phyloP scores from a whole-genome alignment of 2,113 vertebrate species.

The Acrocephalus kingi region DNA sequence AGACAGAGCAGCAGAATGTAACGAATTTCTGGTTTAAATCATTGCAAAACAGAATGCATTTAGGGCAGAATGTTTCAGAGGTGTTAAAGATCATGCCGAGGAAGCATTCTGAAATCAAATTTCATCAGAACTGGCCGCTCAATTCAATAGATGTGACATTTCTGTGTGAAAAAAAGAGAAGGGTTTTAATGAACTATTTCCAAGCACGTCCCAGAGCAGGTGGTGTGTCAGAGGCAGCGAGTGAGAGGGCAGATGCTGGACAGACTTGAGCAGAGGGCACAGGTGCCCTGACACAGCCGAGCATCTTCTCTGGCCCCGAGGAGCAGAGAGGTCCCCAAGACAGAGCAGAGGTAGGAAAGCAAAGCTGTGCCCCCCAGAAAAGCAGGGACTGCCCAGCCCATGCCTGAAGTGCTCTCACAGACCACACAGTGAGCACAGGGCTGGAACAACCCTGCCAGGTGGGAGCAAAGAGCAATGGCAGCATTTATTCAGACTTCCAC shows the following conservation, averaged over 20 bases:
- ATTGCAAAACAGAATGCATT: slow-evolving; percentile 35
- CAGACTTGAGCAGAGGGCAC: neutral
- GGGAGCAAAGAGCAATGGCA: neutral
- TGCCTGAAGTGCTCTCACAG: neutral
- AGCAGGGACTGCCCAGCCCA: neutral
- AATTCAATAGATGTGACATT: neutral
- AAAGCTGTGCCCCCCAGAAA: neutral
- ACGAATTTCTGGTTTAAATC: slow-evolving; percentile 32
- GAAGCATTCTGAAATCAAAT: neutral
- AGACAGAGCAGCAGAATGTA: slow-evolving; percentile 3
- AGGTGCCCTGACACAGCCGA: neutral
- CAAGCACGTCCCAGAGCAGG: neutral
- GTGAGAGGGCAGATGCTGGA: neutral
- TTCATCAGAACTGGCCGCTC: neutral
- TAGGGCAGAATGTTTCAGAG: neutral
- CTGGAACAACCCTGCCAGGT: neutral
- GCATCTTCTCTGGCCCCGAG: fast-evolving
- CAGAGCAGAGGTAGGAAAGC: neutral
- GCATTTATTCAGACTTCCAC: neutral
- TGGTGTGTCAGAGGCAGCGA: neutral
- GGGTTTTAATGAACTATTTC: neutral
- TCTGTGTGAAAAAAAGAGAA: neutral
- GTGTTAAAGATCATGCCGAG: neutral
- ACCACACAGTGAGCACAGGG: fast-evolving
- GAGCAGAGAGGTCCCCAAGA: neutral